A percentile compares a stretch with the other conserved stretches of the same genome.
Evolutionary conservation across 2,113 vertebrate species (phyloP).

Genomic region (Lagenorhynchus albirostris): DNA sequence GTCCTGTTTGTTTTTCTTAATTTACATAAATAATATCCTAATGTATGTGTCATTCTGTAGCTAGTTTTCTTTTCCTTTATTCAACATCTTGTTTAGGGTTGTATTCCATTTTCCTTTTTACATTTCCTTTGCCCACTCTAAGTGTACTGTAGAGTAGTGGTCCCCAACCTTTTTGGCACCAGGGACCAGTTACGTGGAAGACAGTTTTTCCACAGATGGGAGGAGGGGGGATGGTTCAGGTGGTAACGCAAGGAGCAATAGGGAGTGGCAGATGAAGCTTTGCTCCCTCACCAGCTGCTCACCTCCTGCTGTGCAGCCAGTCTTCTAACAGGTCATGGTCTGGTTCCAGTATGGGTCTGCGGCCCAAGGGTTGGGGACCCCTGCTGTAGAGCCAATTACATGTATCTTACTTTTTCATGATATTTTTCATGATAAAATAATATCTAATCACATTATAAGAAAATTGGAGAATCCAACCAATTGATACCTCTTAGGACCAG

Average conservation of each 20-base stretch:
- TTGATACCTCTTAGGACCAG: neutral
- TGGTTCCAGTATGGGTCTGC: too few species aligned
- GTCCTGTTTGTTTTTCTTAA: conserved; percentile 2
- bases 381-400: neutral
- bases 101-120: conserved; percentile 13
- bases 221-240: too few species aligned
- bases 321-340: too few species aligned
- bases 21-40: conserved; percentile 22
- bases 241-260: too few species aligned
- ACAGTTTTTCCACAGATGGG: too few species aligned
- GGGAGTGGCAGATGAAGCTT: too few species aligned
- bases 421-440: conserved; percentile 42
- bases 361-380: too few species aligned
- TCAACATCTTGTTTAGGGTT: neutral
- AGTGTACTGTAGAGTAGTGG: neutral
- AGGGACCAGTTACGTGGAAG: too few species aligned
- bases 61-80: neutral
- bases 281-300: too few species aligned
- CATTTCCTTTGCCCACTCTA: neutral
- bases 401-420: conserved; percentile 12
- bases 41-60: neutral
- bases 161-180: too few species aligned
- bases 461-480: conserved; percentile 20
- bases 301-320: too few species aligned
- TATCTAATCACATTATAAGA: neutral